A percentile compares a stretch with the other conserved stretches of the same genome.
Conservation (phyloP, 1,140 invertebrate species). For the Sitodiplosis mosellana region DNA sequence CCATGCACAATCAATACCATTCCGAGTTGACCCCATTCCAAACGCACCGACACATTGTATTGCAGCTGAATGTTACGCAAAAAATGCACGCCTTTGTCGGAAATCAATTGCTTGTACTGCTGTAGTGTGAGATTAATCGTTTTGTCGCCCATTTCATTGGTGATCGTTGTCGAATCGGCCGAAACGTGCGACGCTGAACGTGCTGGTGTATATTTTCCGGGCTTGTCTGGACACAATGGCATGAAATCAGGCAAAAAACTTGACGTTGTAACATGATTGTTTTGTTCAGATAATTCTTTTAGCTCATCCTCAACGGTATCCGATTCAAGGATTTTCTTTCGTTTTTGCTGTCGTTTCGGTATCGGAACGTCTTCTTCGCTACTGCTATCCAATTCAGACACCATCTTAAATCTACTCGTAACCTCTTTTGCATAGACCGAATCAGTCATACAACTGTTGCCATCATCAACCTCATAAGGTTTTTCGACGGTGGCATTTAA, state of each 20-base stretch:
- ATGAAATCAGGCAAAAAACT: not conserved
- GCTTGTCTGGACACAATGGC: not conserved
- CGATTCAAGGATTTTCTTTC: too few relatives aligned
- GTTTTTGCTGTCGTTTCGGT: too few relatives aligned
- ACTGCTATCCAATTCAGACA: too few relatives aligned
- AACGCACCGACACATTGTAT: conserved; percentile 23
- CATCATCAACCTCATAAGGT: too few relatives aligned
- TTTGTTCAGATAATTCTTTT: not conserved
- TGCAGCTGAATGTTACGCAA: conserved; percentile 19
- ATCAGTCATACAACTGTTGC: too few relatives aligned
- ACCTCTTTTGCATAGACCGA: too few relatives aligned
- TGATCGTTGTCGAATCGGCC: not conserved
- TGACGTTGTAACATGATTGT: not conserved
- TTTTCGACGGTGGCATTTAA: too few relatives aligned
- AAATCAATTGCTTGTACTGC: conserved; percentile 26
- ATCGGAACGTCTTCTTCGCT: too few relatives aligned
- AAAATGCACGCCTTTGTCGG: conserved; percentile 25
- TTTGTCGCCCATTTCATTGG: conserved; percentile 11
- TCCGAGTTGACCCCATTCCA: conserved; percentile 22
- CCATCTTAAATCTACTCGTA: too few relatives aligned
- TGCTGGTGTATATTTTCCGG: not conserved
- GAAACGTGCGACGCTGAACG: not conserved
- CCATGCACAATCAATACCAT: conserved; percentile 29
- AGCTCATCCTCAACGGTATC: not conserved
- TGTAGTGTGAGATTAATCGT: conserved; percentile 27